These are phyloP conservation scores for Todus mexicanus DNA, from an alignment of 2,797 vertebrate genomes.

Conservation along the genomic window DNA sequence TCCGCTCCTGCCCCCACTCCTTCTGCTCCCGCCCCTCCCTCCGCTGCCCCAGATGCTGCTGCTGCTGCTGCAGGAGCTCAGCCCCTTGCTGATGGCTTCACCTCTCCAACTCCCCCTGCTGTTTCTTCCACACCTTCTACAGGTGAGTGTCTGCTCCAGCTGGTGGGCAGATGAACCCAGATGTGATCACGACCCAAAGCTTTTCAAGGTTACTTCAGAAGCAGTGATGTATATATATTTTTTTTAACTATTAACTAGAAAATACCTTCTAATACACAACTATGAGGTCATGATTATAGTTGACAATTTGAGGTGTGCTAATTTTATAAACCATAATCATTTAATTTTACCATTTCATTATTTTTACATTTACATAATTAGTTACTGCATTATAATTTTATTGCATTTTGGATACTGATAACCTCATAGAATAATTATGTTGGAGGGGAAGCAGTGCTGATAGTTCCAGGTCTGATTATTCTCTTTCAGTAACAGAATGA, in stretches of 20 bases:
- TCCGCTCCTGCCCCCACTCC: conserved; percentile 75
- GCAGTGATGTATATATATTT: neutral
- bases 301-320: neutral
- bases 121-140: conserved; percentile 82
- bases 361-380: neutral
- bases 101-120: conserved; percentile 90
- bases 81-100: conserved; percentile 88
- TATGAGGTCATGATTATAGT: neutral
- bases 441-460: neutral
- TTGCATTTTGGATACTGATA: neutral
- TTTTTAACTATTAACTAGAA: neutral
- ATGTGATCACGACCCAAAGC: neutral
- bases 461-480: neutral
- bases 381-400: neutral
- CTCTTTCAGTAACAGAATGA: neutral
- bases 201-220: neutral
- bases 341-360: neutral
- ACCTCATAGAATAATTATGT: neutral
- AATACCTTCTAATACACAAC: neutral
- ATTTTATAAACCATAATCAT: neutral
- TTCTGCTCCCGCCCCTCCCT: conserved; percentile 76
- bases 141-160: conserved; percentile 86
- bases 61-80: conserved; percentile 81
- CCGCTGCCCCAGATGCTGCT: conserved; percentile 76
- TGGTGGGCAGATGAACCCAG: conserved; percentile 16